Percentiles rank a stretch among this genome's conserved stretches.
These are phyloP conservation scores for Heliangelus exortis DNA, from an alignment of 2,797 vertebrate species.

Conservation along the genomic window DNA sequence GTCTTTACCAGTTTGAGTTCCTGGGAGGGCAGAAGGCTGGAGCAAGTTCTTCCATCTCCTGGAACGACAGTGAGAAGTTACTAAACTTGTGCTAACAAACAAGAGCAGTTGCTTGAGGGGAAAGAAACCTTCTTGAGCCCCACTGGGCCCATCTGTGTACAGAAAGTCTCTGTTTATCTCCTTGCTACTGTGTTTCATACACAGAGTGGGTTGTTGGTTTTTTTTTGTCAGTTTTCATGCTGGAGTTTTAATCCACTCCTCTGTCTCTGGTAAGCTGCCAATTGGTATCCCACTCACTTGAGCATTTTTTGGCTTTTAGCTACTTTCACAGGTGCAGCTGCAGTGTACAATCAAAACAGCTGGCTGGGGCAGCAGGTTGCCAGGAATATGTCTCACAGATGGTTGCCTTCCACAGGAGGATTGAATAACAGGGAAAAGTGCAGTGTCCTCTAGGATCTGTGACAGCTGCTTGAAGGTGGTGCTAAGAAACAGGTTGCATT, in stretches of 20 bases:
- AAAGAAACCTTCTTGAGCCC: neutral
- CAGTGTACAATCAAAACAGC: fast-evolving
- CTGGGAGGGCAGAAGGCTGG: neutral
- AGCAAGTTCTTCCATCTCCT: neutral
- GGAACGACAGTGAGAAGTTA: neutral
- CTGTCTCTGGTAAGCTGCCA: neutral
- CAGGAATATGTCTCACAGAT: neutral
- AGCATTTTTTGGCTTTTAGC: neutral
- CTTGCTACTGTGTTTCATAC: neutral
- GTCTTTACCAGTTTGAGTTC: neutral
- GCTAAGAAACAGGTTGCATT: neutral
- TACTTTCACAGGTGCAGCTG: slow-evolving; percentile 9
- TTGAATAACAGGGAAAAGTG: neutral
- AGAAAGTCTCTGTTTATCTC: neutral
- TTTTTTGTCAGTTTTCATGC: neutral
- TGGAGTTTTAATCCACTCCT: neutral
- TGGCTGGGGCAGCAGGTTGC: slow-evolving; percentile 23
- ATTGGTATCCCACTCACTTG: neutral
- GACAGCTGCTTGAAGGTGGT: neutral
- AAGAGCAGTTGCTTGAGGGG: neutral
- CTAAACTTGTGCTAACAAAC: neutral
- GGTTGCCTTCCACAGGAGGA: neutral
- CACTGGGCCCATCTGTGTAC: neutral
- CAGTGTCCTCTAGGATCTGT: neutral
- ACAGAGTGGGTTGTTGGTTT: neutral